phyloP scores from a whole-genome alignment of 2,888 invertebrate genomes.

The Drosophila histrio region DNA sequence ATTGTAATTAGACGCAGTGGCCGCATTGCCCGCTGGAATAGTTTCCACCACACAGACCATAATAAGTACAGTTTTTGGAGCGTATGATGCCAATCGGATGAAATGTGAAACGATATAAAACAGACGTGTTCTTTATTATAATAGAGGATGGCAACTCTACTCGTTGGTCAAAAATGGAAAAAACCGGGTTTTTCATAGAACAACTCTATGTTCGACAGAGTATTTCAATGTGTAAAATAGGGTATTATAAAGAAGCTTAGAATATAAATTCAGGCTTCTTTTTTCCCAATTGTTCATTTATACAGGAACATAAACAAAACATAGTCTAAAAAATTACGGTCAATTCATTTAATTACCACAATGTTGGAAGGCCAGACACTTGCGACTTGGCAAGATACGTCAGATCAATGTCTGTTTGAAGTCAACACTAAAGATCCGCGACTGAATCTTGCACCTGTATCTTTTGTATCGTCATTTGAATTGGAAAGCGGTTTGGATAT shows the following conservation, averaged over 20 bases:
- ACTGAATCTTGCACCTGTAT: background rate
- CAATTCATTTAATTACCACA: background rate
- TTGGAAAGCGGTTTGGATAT: slow-evolving; percentile 9
- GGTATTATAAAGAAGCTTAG: background rate
- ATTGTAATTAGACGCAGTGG: slow-evolving; percentile 69
- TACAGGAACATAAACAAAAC: background rate
- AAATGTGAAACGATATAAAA: slow-evolving; percentile 11
- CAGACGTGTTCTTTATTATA: background rate
- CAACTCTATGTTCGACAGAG: background rate
- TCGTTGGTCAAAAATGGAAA: background rate
- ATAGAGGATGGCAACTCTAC: background rate
- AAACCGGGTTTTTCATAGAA: background rate
- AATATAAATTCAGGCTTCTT: background rate
- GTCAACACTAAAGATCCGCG: slow-evolving; percentile 3
- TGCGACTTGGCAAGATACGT: background rate
- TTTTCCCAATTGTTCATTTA: background rate
- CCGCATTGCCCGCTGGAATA: slow-evolving; percentile 44
- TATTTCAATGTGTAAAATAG: too few species aligned
- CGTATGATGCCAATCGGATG: slow-evolving; percentile 19
- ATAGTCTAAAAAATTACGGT: slow-evolving; percentile 16
- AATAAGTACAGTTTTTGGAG: slow-evolving; percentile 22
- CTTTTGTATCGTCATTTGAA: background rate
- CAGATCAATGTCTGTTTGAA: slow-evolving; percentile 1
- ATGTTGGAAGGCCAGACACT: slow-evolving; percentile 20
- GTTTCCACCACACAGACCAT: slow-evolving; percentile 40